Evolutionary conservation across 2,113 vertebrate genomes (phyloP).

Genomic region (Antechinus stuartii): DNA sequence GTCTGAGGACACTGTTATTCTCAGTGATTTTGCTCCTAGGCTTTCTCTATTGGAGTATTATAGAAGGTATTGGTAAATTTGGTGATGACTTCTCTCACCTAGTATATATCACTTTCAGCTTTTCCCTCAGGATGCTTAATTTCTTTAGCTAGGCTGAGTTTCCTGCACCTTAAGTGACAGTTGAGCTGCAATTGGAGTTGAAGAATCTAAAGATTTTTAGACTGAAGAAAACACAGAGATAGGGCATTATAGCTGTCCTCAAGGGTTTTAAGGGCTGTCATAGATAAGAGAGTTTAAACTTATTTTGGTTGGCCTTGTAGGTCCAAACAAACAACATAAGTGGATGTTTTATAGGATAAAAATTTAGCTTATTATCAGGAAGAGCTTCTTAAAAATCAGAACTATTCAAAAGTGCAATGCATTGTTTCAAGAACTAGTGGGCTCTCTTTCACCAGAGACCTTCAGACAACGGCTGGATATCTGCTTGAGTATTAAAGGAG

Average conservation of each 20-base stretch:
- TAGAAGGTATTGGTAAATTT: neutral
- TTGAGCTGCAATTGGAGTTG: neutral
- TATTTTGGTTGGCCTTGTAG: neutral
- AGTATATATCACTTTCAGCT: neutral
- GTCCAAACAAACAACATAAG: neutral
- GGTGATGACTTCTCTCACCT: neutral
- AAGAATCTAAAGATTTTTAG: neutral
- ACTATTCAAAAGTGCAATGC: neutral
- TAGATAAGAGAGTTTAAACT: neutral
- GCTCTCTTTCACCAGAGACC: neutral
- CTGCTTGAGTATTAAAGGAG: neutral
- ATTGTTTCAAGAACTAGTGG: neutral
- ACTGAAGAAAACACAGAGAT: neutral
- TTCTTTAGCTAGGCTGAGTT: neutral
- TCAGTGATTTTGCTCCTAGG: neutral
- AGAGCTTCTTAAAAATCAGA: neutral
- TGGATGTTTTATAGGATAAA: neutral
- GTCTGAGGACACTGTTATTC: neutral
- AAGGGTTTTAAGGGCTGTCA: neutral
- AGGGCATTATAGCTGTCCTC: neutral
- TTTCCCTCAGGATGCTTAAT: neutral
- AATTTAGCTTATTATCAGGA: neutral
- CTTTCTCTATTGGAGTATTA: neutral
- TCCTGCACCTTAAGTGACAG: neutral
- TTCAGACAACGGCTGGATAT: neutral